Base-by-base conservation (phyloP, 2,113 vertebrate species). In the Centropristis striata region DNA sequence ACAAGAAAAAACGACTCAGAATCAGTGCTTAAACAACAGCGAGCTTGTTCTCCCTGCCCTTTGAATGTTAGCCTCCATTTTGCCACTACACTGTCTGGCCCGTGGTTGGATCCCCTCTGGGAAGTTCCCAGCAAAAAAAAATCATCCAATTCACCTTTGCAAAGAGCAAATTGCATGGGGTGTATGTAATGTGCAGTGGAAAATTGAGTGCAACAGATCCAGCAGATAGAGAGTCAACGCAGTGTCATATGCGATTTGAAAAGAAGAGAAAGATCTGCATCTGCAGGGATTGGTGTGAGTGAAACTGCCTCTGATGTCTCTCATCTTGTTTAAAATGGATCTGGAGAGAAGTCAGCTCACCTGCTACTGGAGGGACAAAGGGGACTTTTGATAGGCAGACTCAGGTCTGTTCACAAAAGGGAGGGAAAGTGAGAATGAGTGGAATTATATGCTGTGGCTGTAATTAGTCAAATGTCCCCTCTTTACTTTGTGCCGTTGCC, bases 231-330 rank as follows among this genome's bases (percentile, higher is more conserved):
- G 9, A 80, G 47, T 55, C 51, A 75, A 50, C 8, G 16, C 39
- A 10, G 51, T 21, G 51, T 44, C 69, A 14, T 21, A 1, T 49
- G 20, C 46, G 51, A 55, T 73, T 71, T 76, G 54, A 66, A 78
- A 57, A 73, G 50, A 70, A 69, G 54, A 71, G 1, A 73, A 61
- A 75, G 67, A 89, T 86, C 79, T 75, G 32, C 73, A 84, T 88
- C 67, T 63, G 49, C 63, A 21, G 67, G 32, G 53, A 73, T 80
- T 86, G 39, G 47, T 57, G 53, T 60, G 64, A 81, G 64, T 59
- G 64, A 80, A 75, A 84, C 46, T 65, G 25, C 57, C 18, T 78
- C 44, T 84, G 63, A 80, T 66, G 66, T 61, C 25, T 50, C 65
- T 75, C 47, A 37, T 21, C 76, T 50, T 81, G 21, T 81, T 85